Base-by-base conservation (phyloP, 1,140 invertebrate genomes). In the Lasioglossum baleicum region DNA sequence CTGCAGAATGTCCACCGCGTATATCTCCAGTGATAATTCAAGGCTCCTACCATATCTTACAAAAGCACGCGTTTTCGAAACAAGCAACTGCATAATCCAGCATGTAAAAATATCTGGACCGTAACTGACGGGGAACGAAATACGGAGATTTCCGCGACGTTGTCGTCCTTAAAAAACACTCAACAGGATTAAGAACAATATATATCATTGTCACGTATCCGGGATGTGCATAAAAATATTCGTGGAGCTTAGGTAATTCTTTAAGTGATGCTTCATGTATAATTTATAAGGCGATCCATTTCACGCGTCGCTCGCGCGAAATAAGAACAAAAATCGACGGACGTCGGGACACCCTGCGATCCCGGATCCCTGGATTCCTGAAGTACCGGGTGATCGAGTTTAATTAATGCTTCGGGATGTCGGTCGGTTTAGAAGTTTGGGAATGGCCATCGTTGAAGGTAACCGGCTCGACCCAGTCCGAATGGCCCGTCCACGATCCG, bases 391-490 rank as follows among this genome's bases (percentile, higher is more conserved):
- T n/a, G 51, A 68, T 75, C 66, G 51, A 80, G 65, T 80, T 84
- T 83, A 84, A 84, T 84, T 84, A 74, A 83, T 73, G 75, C 65
- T 51, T 15, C 31, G 69, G 58, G 44, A 53, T 44, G 15, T 35
- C 7, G 48, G 13, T 15, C 61, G 35, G 48, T 75, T 64, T 60
- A 71, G 13, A 80, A 63, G 79, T 84, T 78, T 66, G 7, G 20
- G 22, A 40, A 80, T 51, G 69, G 51, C 60, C 11, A 42, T n/a
- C 40, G 26, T 17, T 15, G 68, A 15, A 20, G 4, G 51, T 56
- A 20, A 20, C 17, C 20, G 15, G 17, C 17, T 1, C 15, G 56
- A 7, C 17, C 56, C 20, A 20, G 2, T 7, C 56, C 51, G 44
- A 1, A 48, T 35, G 35, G 35, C 35, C 8, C 44, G 44, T 48